Evolutionary conservation across 1,140 invertebrate species (phyloP), one percentile per base, ranked within the genome.

Genomic region (Plectrocnemia conspersa): DNA sequence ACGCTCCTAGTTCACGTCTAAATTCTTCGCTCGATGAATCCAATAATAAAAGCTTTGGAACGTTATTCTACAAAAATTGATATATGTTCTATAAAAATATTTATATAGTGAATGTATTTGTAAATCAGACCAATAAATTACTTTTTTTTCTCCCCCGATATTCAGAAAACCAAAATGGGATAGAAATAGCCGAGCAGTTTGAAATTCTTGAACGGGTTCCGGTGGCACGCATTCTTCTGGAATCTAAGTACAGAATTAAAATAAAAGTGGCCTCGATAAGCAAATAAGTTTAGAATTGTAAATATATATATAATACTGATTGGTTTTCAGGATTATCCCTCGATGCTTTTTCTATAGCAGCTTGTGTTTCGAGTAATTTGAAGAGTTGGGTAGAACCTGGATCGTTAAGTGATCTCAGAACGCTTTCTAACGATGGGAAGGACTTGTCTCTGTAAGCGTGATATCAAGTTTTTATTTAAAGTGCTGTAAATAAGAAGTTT

Each of bases 131-230:
- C n/a, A 46, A 4, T 11, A 13, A 27, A 46, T 13, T 66, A 74
- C 73, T 67, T 73, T 74, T 59, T 72, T 74, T 64, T 84, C 74
- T 54, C 73, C 78, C 52, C 91, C 88, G 11, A 91, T 79, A 59
- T 87, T 86, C 1, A 97, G 74, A 64, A 95, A 89, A 3, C 93
- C 93, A 71, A 97, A 93, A 70, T 98, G 92, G 11, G 92, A 93
- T 1, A 98, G 74, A 69, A 98, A 94, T 0, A 98, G 70, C 54
- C 95, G 77, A 1, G 94, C 91, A 0, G 94, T 95, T 76, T 97
- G 91, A 70, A 95, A 96, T 65, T 96, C 91, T 47, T 93, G 85
- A 56, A 86, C 88, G 1, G 86, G 82, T 7, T 84, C 76, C 0
- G 93, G 93, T 11, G 91, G 85, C 9, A 82, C 76, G 65, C 88